phyloP scores from a whole-genome alignment of 2,113 vertebrate genomes.

The Myrmecobius fasciatus region DNA sequence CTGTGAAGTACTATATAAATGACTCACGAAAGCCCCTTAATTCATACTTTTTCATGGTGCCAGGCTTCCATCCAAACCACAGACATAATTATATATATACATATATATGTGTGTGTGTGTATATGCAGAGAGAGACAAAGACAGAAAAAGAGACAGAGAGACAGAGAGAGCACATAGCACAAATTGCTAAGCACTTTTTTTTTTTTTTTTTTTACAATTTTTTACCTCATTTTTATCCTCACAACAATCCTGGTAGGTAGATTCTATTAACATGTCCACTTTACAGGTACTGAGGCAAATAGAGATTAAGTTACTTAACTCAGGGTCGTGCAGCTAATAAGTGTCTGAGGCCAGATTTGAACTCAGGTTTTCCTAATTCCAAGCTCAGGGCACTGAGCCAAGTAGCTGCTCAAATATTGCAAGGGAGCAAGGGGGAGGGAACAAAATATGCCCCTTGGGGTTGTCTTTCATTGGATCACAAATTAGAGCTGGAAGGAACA shows the following conservation, averaged over 20 bases:
- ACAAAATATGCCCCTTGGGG: background rate
- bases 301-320: too few species aligned
- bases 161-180: too few species aligned
- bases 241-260: background rate
- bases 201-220: background rate
- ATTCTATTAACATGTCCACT: background rate
- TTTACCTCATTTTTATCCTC: background rate
- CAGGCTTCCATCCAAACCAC: background rate
- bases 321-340: background rate
- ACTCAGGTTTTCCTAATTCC: background rate
- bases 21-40: background rate
- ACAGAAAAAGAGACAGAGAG: too few species aligned
- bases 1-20: background rate
- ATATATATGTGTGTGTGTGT: too few species aligned
- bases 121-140: too few species aligned
- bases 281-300: background rate
- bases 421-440: background rate
- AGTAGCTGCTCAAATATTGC: background rate
- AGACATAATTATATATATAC: background rate
- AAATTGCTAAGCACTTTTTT: background rate
- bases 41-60: background rate
- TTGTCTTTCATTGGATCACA: background rate
- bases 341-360: background rate
- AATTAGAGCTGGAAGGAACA: background rate
- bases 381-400: background rate